A percentile compares a stretch with the other conserved stretches of the same genome.
phyloP scores from a whole-genome alignment of 2,888 invertebrate species.

The Aphelenchoides bicaudatus region DNA sequence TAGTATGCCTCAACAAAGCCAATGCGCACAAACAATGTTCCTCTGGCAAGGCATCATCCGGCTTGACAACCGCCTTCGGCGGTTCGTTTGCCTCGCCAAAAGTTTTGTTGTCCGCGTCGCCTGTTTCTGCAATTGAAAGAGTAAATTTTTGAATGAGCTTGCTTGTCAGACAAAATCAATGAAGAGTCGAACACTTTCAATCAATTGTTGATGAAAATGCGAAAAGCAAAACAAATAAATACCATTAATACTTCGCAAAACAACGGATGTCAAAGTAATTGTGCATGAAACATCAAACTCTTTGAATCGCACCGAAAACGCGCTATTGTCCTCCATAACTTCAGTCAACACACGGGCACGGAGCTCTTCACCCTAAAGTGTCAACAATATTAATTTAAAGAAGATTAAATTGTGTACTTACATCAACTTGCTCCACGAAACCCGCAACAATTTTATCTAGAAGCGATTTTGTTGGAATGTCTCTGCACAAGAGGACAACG shows the following conservation, averaged over 20 bases:
- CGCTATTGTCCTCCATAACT: background rate
- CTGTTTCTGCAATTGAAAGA: constrained; percentile 6
- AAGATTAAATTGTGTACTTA: constrained; percentile 48
- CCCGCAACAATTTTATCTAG: constrained; percentile 81
- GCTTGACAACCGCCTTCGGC: constrained; percentile 50
- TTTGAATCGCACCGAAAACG: background rate
- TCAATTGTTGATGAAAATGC: constrained; percentile 22
- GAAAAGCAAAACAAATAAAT: too few species aligned
- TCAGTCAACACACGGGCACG: background rate
- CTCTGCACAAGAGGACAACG: constrained; percentile 87
- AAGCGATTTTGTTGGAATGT: constrained; percentile 81
- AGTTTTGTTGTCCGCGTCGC: background rate
- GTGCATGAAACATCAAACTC: constrained; percentile 24
- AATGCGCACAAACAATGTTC: constrained; percentile 99
- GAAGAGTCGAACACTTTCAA: too few species aligned
- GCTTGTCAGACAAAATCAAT: background rate
- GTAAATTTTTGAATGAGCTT: background rate
- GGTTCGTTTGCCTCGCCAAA: background rate
- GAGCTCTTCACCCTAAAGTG: constrained; percentile 1
- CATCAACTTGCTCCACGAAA: constrained; percentile 75
- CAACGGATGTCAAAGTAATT: constrained; percentile 33
- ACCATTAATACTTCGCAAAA: constrained; percentile 20
- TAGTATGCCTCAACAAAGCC: constrained; percentile 98
- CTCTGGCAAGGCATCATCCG: constrained; percentile 90
- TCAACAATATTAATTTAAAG: too few species aligned